Evolutionary conservation across 2,797 vertebrate species (phyloP).

Genomic region (Sebastiscus tertius): DNA sequence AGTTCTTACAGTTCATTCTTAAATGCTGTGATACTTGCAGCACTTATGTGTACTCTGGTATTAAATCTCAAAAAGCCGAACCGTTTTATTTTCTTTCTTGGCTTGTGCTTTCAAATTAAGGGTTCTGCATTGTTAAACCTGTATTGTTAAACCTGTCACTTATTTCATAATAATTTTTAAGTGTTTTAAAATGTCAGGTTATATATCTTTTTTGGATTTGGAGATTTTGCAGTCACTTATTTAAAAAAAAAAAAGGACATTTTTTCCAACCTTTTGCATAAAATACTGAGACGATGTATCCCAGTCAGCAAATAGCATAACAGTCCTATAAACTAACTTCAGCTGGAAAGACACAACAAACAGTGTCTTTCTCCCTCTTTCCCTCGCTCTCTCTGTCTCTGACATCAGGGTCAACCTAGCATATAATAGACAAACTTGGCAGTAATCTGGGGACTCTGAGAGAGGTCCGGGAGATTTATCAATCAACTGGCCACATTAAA

Average conservation of each 20-base stretch:
- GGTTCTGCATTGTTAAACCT: constrained; percentile 13
- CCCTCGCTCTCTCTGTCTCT: constrained; percentile 52
- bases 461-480: constrained; percentile 87
- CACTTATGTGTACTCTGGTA: constrained; percentile 51
- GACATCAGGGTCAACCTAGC: constrained; percentile 82
- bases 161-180: constrained; percentile 19
- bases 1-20: constrained; percentile 64
- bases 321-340: constrained; percentile 68
- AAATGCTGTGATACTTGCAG: constrained; percentile 59
- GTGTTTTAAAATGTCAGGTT: constrained; percentile 3
- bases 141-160: constrained; percentile 26
- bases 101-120: constrained; percentile 34
- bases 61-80: constrained; percentile 51
- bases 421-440: constrained; percentile 82
- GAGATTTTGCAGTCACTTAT: constrained; percentile 19
- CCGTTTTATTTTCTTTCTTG: background rate
- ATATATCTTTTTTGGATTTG: background rate
- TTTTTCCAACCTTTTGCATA: constrained; percentile 32
- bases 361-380: constrained; percentile 34
- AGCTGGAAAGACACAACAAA: constrained; percentile 66
- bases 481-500: constrained; percentile 89
- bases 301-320: constrained; percentile 58
- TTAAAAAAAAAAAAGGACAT: background rate
- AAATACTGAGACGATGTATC: constrained; percentile 38
- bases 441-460: constrained; percentile 80